These are phyloP conservation scores for Phyllotis vaccarum DNA, from an alignment of 2,797 vertebrate genomes.

Conservation along the genomic window DNA sequence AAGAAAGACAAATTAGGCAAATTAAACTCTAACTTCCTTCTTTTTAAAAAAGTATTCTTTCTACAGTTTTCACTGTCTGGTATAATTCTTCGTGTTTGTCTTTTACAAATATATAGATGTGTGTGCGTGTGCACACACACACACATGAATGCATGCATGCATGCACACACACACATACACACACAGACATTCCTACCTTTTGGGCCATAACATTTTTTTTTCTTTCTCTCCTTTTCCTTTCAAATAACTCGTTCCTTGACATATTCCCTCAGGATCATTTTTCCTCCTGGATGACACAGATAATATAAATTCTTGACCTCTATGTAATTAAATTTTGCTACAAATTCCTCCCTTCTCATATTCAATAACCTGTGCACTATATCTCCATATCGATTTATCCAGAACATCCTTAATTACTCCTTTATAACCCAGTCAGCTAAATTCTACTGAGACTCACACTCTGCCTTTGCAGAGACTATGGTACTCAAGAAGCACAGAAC, in stretches of 20 bases:
- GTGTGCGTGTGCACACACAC: neutral
- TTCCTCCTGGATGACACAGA: neutral
- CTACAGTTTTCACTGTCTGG: neutral
- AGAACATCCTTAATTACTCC: slow-evolving; percentile 36
- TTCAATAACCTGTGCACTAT: neutral
- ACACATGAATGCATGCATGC: too few species aligned
- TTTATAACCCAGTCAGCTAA: slow-evolving; percentile 16
- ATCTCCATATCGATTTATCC: slow-evolving; percentile 38
- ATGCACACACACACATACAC: neutral
- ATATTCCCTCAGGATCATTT: slow-evolving; percentile 5
- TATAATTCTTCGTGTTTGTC: neutral
- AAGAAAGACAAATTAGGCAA: neutral
- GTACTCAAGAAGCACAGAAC: neutral
- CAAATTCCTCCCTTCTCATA: slow-evolving; percentile 8
- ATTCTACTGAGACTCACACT: neutral
- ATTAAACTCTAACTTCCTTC: neutral
- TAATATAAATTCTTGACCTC: slow-evolving; percentile 31
- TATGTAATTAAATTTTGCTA: slow-evolving; percentile 54
- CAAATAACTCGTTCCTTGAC: neutral
- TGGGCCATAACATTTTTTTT: neutral
- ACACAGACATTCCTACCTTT: neutral
- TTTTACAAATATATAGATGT: neutral
- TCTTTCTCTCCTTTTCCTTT: neutral
- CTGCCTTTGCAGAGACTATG: neutral
- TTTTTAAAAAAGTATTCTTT: neutral